Evolutionary conservation across 2,888 invertebrate genomes (phyloP).

Genomic region (Synergus laeviventris): DNA sequence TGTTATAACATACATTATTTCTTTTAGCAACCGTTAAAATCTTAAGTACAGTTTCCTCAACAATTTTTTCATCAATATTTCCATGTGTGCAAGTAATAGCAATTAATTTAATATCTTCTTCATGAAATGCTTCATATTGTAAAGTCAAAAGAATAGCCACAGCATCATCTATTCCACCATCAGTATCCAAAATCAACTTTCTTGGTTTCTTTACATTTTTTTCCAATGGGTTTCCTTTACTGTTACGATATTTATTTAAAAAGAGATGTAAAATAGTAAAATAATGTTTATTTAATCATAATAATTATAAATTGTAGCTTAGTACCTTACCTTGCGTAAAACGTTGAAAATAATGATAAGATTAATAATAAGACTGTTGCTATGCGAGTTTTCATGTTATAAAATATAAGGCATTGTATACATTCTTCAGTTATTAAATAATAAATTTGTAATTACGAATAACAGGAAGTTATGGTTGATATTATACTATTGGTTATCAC

Average conservation of each 20-base stretch:
- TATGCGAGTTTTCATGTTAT: neutral
- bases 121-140: constrained; percentile 53
- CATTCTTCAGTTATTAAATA: too few relatives aligned
- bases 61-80: constrained; percentile 77
- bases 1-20: constrained; percentile 72
- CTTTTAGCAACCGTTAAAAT: constrained; percentile 73
- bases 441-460: too few relatives aligned
- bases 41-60: constrained; percentile 77
- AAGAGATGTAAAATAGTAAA: neutral
- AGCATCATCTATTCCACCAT: constrained; percentile 77
- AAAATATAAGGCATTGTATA: too few relatives aligned
- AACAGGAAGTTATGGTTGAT: too few relatives aligned
- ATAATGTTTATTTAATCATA: neutral
- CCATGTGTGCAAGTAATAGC: constrained; percentile 79
- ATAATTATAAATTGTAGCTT: neutral
- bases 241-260: neutral
- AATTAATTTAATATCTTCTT: constrained; percentile 72
- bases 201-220: neutral
- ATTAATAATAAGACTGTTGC: neutral
- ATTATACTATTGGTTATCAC: too few relatives aligned
- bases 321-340: neutral
- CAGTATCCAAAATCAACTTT: constrained; percentile 76
- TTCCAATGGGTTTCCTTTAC: neutral
- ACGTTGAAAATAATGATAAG: neutral
- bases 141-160: constrained; percentile 74